phyloP scores from a whole-genome alignment of 2,113 vertebrate genomes.

The Scomber colias region DNA sequence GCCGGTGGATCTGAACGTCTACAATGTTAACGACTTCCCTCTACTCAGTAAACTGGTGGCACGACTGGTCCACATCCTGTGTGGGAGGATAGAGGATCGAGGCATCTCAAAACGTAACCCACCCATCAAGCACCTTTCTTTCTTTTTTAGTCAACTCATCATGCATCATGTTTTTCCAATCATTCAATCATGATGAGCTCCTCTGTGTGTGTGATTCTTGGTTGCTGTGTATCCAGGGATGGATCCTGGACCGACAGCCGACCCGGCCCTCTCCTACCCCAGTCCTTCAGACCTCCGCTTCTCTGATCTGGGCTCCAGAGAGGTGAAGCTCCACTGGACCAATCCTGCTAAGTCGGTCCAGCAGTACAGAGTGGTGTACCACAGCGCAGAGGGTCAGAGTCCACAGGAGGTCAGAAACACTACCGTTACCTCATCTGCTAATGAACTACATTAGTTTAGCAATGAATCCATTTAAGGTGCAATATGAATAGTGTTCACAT shows the following conservation, averaged over 20 bases:
- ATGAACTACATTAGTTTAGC: not conserved
- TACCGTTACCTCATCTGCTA: not conserved
- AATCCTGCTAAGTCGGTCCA: constrained; percentile 75
- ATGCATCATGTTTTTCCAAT: not conserved
- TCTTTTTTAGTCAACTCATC: too few relatives aligned
- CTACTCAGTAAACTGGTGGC: constrained; percentile 89
- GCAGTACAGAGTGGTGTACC: constrained; percentile 90
- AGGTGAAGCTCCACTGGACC: constrained; percentile 91
- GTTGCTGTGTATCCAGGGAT: constrained; percentile 65
- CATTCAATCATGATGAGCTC: not conserved
- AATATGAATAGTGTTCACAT: not conserved
- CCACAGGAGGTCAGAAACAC: constrained; percentile 88
- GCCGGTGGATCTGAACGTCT: constrained; percentile 90
- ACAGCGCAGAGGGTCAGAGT: constrained; percentile 86
- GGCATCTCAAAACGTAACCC: constrained; percentile 79
- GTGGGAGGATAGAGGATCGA: constrained; percentile 88
- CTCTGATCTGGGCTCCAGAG: constrained; percentile 88
- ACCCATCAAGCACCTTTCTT: too few relatives aligned
- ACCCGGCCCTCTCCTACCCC: constrained; percentile 76
- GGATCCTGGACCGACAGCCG: constrained; percentile 75
- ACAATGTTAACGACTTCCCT: constrained; percentile 93
- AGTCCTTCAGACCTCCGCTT: constrained; percentile 88
- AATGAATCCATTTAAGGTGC: not conserved
- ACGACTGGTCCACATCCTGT: constrained; percentile 89
- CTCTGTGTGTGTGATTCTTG: not conserved